Percentiles rank a stretch among this genome's conserved stretches.
phyloP scores from a whole-genome alignment of 2,113 vertebrate species.

The Otolemur garnettii region DNA sequence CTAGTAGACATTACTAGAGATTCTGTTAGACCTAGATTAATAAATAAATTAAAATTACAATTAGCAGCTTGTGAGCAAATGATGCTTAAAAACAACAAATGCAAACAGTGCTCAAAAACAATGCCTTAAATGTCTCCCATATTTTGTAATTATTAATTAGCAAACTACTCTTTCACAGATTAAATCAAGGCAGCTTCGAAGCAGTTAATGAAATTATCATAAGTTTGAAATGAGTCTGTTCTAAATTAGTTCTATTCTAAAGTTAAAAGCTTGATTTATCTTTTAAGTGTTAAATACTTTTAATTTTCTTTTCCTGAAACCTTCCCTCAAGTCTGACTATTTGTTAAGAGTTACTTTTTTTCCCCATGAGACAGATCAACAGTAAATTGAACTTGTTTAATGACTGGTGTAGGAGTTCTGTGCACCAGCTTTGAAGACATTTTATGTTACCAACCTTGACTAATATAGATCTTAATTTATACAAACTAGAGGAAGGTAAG shows the following conservation, averaged over 20 bases:
- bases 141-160: slow-evolving; percentile 70
- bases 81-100: slow-evolving; percentile 61
- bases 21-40: slow-evolving; percentile 38
- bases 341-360: slow-evolving; percentile 49
- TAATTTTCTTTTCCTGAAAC: slow-evolving; percentile 11
- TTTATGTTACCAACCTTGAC: slow-evolving; percentile 42
- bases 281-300: slow-evolving; percentile 54
- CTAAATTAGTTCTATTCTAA: slow-evolving; percentile 53
- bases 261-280: slow-evolving; percentile 64
- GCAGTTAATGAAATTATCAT: slow-evolving; percentile 67
- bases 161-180: slow-evolving; percentile 56
- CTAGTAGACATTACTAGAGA: slow-evolving; percentile 36
- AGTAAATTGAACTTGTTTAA: slow-evolving; percentile 54
- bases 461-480: slow-evolving; percentile 50
- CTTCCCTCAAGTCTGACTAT: slow-evolving; percentile 14
- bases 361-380: not conserved
- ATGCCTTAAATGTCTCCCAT: slow-evolving; percentile 23
- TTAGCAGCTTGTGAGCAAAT: slow-evolving; percentile 61
- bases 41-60: slow-evolving; percentile 66
- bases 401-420: not conserved
- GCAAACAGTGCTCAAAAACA: slow-evolving; percentile 62
- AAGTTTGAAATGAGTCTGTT: slow-evolving; percentile 68
- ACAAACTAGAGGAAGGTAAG: slow-evolving; percentile 18
- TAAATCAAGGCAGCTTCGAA: slow-evolving; percentile 46
- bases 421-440: not conserved